These are phyloP conservation scores for Lophotis ruficrista DNA, from an alignment of 2,113 vertebrate genomes.

Conservation along the genomic window DNA sequence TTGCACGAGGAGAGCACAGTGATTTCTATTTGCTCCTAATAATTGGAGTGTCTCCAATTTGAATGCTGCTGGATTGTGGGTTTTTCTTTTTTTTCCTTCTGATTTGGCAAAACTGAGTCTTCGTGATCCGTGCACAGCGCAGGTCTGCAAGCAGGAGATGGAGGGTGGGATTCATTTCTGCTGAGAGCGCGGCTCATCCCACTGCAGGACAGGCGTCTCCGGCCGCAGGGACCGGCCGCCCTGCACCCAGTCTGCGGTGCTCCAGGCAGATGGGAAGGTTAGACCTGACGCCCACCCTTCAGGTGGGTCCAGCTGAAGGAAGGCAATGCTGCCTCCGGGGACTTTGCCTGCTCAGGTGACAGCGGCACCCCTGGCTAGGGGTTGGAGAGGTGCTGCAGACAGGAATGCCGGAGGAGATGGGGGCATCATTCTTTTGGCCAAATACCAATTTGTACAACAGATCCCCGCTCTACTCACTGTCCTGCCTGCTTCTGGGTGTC, in stretches of 20 bases:
- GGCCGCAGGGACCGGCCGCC: rapidly evolving
- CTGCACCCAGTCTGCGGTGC: rapidly evolving
- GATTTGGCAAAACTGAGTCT: background rate
- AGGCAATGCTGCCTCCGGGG: background rate
- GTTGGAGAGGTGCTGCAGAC: background rate
- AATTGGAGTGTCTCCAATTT: background rate
- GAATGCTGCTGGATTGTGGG: rapidly evolving
- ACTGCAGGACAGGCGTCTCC: rapidly evolving
- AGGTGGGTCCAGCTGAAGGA: background rate
- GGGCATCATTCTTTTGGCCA: background rate
- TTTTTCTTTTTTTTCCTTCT: background rate
- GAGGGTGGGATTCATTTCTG: background rate
- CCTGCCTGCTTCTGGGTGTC: background rate
- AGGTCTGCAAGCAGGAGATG: background rate
- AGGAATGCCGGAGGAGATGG: rapidly evolving
- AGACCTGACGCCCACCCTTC: background rate
- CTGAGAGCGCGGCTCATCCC: rapidly evolving
- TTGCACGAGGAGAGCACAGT: rapidly evolving
- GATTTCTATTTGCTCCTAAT: background rate
- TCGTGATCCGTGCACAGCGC: rapidly evolving
- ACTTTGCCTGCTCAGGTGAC: background rate
- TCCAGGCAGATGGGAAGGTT: background rate
- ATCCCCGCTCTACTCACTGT: background rate
- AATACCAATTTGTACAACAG: background rate
- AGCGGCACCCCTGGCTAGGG: background rate